Conservation (phyloP, 2,888 invertebrate species). For the Tenodera sinensis region DNA sequence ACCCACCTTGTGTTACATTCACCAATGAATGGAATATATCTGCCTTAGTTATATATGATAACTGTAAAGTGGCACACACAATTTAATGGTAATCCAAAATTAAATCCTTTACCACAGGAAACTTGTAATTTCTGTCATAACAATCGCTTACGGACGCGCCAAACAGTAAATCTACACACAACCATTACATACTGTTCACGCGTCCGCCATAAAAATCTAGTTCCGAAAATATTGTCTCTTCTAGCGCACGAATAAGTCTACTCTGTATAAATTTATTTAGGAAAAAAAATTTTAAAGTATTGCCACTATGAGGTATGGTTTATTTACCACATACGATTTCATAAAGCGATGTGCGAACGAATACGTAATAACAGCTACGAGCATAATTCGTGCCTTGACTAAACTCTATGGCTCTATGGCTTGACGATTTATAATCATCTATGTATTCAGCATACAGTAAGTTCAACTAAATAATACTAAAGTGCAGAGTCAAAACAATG, state of each 20-base stretch:
- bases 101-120: background rate
- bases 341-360: background rate
- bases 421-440: no score
- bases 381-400: no score
- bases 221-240: background rate
- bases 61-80: background rate
- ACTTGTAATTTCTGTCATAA: background rate
- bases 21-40: background rate
- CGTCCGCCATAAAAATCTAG: constrained; percentile 11
- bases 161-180: constrained; percentile 18
- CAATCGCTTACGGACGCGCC: constrained; percentile 15
- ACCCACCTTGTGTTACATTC: background rate
- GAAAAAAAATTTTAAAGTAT: background rate
- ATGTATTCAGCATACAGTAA: no score
- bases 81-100: background rate
- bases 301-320: background rate
- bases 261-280: background rate
- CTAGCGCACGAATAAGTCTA: background rate
- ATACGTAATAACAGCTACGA: background rate
- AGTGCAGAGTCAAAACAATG: no score
- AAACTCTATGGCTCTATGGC: no score
- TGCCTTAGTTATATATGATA: background rate
- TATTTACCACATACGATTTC: background rate
- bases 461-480: no score
- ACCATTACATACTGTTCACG: constrained; percentile 3